phyloP scores from a whole-genome alignment of 2,113 vertebrate species.

The Opisthocomus hoazin region DNA sequence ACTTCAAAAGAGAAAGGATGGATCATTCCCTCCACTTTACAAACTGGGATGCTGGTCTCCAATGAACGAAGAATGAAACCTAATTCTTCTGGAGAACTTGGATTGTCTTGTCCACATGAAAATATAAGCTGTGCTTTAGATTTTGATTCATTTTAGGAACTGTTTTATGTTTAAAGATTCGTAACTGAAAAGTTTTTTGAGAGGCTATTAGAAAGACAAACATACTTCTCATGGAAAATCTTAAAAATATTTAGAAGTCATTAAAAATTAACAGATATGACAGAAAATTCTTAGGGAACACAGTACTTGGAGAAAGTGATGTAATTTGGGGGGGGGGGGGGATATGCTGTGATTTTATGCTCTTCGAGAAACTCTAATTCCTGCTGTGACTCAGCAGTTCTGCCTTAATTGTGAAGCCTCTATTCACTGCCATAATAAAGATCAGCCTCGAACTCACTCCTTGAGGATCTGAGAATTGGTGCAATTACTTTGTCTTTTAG shows the following conservation, averaged over 20 bases:
- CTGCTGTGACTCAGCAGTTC: neutral
- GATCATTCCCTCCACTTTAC: neutral
- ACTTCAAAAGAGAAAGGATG: neutral
- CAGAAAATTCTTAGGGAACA: neutral
- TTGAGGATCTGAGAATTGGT: neutral
- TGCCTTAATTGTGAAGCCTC: neutral
- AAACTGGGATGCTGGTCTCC: neutral
- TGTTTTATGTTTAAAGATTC: neutral
- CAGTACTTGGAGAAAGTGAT: neutral
- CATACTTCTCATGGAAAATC: neutral
- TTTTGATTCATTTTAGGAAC: neutral
- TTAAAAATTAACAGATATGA: neutral
- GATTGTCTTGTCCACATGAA: neutral
- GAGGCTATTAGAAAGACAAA: neutral
- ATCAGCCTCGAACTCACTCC: neutral
- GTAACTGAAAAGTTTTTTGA: neutral
- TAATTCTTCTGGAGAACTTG: neutral
- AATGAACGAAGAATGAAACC: neutral
- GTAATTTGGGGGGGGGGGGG: neutral
- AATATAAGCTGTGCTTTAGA: neutral
- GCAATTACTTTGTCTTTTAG: neutral
- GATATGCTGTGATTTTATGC: neutral
- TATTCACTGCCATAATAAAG: neutral
- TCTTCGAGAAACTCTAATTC: neutral
- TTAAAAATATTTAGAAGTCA: neutral